A percentile compares a stretch with the other conserved stretches of the same genome.
These are phyloP conservation scores for Heliangelus exortis DNA, from an alignment of 2,797 vertebrate genomes.

Conservation along the genomic window DNA sequence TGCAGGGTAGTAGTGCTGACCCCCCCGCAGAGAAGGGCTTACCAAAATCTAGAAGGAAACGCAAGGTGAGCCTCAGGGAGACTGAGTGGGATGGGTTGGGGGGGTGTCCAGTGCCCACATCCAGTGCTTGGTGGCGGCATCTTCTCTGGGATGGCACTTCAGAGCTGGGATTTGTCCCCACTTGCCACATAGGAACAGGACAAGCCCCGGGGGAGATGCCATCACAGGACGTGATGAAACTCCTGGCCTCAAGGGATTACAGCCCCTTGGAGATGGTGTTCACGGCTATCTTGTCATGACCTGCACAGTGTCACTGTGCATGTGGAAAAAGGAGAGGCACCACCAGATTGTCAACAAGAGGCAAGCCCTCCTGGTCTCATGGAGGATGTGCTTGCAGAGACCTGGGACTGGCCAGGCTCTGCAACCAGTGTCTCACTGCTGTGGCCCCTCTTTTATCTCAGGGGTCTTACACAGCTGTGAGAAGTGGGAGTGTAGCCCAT, in stretches of 20 bases:
- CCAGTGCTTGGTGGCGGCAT: not conserved
- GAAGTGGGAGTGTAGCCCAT: not conserved
- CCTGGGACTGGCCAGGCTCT: not conserved
- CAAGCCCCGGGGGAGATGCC: not conserved
- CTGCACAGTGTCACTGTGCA: rapidly evolving
- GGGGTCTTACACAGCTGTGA: not conserved
- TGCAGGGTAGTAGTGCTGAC: conserved; percentile 62
- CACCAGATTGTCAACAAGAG: not conserved
- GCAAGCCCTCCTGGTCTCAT: not conserved
- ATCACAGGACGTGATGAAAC: not conserved
- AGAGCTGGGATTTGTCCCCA: not conserved
- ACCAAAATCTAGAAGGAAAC: conserved; percentile 89
- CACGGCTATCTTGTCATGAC: not conserved
- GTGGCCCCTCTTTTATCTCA: not conserved
- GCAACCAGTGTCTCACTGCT: not conserved
- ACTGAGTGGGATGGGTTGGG: rapidly evolving
- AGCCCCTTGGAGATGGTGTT: rapidly evolving
- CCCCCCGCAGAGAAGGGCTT: conserved; percentile 74
- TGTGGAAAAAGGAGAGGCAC: not conserved
- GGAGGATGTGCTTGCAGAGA: rapidly evolving
- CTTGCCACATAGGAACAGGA: rapidly evolving
- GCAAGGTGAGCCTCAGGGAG: conserved; percentile 83
- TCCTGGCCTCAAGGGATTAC: not conserved
- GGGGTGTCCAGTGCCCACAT: rapidly evolving
- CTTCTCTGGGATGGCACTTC: not conserved